Percentiles rank a stretch among this genome's conserved stretches.
Conservation (phyloP, 2,797 vertebrate genomes). For the Pyrrhura leucotis region DNA sequence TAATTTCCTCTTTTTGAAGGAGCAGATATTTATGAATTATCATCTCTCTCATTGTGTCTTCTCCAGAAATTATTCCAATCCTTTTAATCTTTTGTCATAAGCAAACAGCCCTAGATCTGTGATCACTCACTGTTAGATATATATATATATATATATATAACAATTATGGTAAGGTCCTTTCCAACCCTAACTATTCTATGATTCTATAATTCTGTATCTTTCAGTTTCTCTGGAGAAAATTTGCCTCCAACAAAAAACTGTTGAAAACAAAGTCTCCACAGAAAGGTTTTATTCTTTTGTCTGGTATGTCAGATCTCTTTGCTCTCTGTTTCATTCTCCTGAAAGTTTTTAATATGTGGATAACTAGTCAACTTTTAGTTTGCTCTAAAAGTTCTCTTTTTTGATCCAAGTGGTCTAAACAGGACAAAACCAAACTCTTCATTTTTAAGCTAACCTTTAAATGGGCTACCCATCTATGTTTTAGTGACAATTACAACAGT, state of each 20-base stretch:
- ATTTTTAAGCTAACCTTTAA: neutral
- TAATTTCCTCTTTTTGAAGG: neutral
- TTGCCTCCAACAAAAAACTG: neutral
- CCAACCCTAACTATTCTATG: too few relatives aligned
- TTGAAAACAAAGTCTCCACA: neutral
- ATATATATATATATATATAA: too few relatives aligned
- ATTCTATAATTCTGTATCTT: neutral
- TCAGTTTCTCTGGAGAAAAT: neutral
- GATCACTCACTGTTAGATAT: neutral
- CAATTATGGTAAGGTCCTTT: too few relatives aligned
- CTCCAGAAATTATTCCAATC: neutral
- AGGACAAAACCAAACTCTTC: accelerated
- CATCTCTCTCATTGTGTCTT: neutral
- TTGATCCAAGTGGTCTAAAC: neutral
- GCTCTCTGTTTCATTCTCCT: neutral
- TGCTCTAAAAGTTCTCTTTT: neutral
- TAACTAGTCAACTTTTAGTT: neutral
- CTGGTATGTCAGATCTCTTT: neutral
- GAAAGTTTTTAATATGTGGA: neutral
- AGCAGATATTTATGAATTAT: neutral
- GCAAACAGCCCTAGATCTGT: neutral
- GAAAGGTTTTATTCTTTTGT: neutral
- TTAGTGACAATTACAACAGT: neutral
- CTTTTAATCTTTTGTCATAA: neutral
- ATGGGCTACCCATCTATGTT: neutral